Percentiles rank a stretch among this genome's conserved stretches.
Evolutionary conservation across 2,888 invertebrate species (phyloP).

Genomic region (Morpho helenor): DNA sequence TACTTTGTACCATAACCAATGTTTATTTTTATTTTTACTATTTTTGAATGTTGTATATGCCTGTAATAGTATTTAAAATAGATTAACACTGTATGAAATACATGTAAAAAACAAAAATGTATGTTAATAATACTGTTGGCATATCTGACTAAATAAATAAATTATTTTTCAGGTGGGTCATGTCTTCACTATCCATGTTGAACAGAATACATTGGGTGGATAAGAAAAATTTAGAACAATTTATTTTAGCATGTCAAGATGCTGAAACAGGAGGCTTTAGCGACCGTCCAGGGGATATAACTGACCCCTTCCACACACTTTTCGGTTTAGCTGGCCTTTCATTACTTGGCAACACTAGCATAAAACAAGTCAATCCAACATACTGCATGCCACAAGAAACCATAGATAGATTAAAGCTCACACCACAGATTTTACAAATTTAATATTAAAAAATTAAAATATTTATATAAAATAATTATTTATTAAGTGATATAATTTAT

Average conservation of each 20-base stretch:
- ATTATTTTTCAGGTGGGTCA: slow-evolving; percentile 87
- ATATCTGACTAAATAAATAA: background rate
- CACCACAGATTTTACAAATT: slow-evolving; percentile 78
- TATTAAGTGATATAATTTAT: background rate
- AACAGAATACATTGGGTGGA: slow-evolving; percentile 98
- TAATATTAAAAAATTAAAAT: slow-evolving; percentile 32
- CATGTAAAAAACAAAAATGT: too few relatives aligned
- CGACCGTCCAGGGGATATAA: slow-evolving; percentile 97
- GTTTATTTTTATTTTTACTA: too few relatives aligned
- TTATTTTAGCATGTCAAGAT: slow-evolving; percentile 95
- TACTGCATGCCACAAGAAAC: slow-evolving; percentile 97
- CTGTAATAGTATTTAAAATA: too few relatives aligned
- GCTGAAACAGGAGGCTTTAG: slow-evolving; percentile 97
- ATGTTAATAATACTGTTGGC: too few relatives aligned
- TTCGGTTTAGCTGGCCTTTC: slow-evolving; percentile 97
- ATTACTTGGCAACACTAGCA: slow-evolving; percentile 84
- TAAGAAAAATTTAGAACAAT: slow-evolving; percentile 85
- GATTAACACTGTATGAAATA: too few relatives aligned
- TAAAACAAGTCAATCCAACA: slow-evolving; percentile 95
- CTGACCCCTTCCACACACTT: slow-evolving; percentile 98
- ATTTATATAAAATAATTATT: background rate
- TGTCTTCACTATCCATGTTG: slow-evolving; percentile 95
- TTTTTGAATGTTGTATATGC: too few relatives aligned
- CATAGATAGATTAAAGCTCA: slow-evolving; percentile 84
- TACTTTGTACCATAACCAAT: too few relatives aligned